phyloP scores from a whole-genome alignment of 2,113 vertebrate genomes.

The Sus scrofa region T2T-Sscrofa CM000830.6:37399501-37400000 shows the following conservation, averaged over 20 bases:
- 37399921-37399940: background rate
- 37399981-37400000: background rate
- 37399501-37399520: background rate
- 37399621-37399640: background rate
- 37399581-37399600: slow-evolving; percentile 29
- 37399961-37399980: background rate
- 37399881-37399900: background rate
- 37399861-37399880: background rate
- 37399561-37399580: background rate
- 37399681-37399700: background rate
- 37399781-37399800: background rate
- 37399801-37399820: background rate
- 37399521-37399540: slow-evolving; percentile 4
- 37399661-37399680: background rate
- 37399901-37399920: background rate
- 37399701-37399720: background rate
- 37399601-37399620: background rate
- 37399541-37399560: slow-evolving; percentile 22
- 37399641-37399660: background rate
- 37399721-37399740: background rate
- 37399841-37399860: slow-evolving; percentile 1
- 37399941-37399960: background rate
- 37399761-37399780: background rate
- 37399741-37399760: background rate
- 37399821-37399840: background rate